Conservation (phyloP, 2,888 invertebrate species). For the Apodemia mormo region DNA sequence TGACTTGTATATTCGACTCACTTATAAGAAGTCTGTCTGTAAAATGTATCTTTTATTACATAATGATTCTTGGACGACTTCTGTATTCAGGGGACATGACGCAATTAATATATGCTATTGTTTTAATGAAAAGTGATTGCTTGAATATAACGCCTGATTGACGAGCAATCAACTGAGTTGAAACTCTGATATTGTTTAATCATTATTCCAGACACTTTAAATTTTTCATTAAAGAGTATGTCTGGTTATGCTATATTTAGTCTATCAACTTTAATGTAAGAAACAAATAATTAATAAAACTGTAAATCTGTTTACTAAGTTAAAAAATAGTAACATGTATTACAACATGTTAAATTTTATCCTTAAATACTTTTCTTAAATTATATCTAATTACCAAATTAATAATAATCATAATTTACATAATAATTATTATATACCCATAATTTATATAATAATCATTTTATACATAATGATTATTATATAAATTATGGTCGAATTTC, state of each 20-base stretch:
- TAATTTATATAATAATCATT: no score
- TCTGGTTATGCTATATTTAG: no score
- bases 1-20: slow-evolving; percentile 19
- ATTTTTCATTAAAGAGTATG: background rate
- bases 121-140: slow-evolving; percentile 28
- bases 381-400: no score
- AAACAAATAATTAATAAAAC: no score
- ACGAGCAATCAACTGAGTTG: slow-evolving; percentile 7
- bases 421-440: no score
- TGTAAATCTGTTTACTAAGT: no score
- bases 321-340: no score
- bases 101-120: slow-evolving; percentile 27
- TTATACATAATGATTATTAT: no score
- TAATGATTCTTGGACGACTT: slow-evolving; percentile 20
- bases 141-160: slow-evolving; percentile 15
- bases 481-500: background rate
- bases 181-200: slow-evolving; percentile 2
- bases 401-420: no score
- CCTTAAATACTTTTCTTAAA: no score
- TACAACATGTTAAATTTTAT: no score
- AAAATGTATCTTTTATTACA: slow-evolving; percentile 21
- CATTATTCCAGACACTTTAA: background rate
- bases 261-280: no score
- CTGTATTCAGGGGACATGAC: slow-evolving; percentile 21
- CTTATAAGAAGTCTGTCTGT: slow-evolving; percentile 10